phyloP scores from a whole-genome alignment of 2,888 invertebrate species.

The Linnaemya tessellans region DNA sequence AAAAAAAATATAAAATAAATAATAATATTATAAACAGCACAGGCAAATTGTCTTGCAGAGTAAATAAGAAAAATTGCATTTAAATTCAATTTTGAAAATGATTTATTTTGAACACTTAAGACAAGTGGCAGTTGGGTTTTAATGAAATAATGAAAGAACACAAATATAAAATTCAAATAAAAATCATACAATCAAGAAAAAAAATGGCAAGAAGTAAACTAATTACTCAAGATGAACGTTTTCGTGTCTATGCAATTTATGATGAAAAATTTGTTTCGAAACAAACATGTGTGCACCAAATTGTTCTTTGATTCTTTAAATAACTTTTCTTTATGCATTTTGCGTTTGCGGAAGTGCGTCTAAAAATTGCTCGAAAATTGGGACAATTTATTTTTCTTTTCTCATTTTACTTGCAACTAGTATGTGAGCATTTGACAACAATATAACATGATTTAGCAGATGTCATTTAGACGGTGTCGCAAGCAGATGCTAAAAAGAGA shows the following conservation, averaged over 20 bases:
- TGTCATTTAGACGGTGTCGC: background rate
- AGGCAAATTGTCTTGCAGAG: slow-evolving; percentile 46
- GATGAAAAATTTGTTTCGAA: slow-evolving; percentile 13
- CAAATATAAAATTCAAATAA: slow-evolving; percentile 25
- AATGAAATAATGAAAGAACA: background rate
- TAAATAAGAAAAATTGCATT: slow-evolving; percentile 69
- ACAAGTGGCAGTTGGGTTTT: slow-evolving; percentile 66
- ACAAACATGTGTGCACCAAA: slow-evolving; percentile 47
- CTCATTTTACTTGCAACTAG: background rate
- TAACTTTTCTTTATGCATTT: slow-evolving; percentile 11
- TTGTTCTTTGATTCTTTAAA: slow-evolving; percentile 21
- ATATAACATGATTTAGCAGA: slow-evolving; percentile 15
- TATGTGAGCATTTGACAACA: background rate
- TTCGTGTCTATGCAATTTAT: slow-evolving; percentile 1
- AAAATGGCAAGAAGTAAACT: background rate
- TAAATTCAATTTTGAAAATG: slow-evolving; percentile 68
- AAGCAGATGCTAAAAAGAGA: slow-evolving; percentile 10
- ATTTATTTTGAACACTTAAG: slow-evolving; percentile 71
- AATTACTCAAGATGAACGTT: slow-evolving; percentile 35
- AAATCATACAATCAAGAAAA: background rate
- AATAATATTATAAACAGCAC: slow-evolving; percentile 13
- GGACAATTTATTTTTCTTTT: slow-evolving; percentile 11
- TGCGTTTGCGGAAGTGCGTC: slow-evolving; percentile 41
- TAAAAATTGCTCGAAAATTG: slow-evolving; percentile 49
- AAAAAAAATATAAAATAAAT: slow-evolving; percentile 2